Conservation (phyloP, 2,113 vertebrate genomes). For the Scytalopus superciliaris region DNA sequence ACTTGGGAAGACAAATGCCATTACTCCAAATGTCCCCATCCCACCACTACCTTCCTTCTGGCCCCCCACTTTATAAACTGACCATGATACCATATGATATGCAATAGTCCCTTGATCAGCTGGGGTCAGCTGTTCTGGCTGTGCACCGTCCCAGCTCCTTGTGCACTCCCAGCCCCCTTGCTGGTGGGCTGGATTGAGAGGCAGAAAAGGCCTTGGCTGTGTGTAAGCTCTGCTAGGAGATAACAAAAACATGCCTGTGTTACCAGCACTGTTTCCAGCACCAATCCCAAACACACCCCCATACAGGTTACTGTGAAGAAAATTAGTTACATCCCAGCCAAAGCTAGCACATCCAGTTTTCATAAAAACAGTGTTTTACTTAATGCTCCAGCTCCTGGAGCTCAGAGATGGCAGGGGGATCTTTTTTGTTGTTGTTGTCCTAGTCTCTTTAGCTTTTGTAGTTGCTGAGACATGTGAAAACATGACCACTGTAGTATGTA, state of each 20-base stretch:
- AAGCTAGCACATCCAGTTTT: neutral
- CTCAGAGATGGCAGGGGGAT: neutral
- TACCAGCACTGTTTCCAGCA: neutral
- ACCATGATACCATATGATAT: neutral
- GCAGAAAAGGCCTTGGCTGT: neutral
- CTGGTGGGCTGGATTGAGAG: neutral
- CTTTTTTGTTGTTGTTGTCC: neutral
- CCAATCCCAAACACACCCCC: neutral
- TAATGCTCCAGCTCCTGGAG: neutral
- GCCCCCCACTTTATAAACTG: neutral
- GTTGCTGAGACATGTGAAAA: neutral
- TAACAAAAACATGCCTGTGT: neutral
- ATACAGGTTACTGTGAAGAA: neutral
- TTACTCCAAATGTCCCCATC: neutral
- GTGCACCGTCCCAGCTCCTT: neutral
- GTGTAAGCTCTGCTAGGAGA: neutral
- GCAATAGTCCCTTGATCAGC: neutral
- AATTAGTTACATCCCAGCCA: neutral
- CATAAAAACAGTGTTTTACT: neutral
- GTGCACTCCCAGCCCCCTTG: accelerated
- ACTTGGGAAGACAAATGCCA: neutral
- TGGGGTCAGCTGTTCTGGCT: neutral
- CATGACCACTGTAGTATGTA: neutral
- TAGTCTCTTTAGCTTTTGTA: neutral
- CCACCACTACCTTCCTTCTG: neutral